A percentile compares a stretch with the other conserved stretches of the same genome.
phyloP scores from a whole-genome alignment of 1,140 invertebrate genomes.

The Atta texana region DNA sequence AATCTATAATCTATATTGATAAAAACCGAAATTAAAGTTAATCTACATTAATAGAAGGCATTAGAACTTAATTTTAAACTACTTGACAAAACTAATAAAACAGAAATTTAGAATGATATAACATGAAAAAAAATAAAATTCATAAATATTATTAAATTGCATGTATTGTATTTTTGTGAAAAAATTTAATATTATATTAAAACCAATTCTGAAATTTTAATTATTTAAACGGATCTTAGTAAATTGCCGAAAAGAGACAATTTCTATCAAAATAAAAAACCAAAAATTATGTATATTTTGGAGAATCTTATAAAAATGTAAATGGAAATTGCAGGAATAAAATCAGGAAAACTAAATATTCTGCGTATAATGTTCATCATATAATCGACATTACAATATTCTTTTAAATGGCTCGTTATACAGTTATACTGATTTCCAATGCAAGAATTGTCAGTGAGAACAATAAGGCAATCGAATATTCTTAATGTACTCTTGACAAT shows the following conservation, averaged over 20 bases:
- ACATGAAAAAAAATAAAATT: not conserved
- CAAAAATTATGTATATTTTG: not conserved
- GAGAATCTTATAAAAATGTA: not conserved
- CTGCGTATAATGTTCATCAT: no score
- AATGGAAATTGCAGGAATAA: not conserved
- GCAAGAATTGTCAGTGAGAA: not conserved
- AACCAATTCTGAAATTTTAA: not conserved
- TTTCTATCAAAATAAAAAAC: not conserved
- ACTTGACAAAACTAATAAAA: not conserved
- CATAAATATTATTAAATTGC: not conserved
- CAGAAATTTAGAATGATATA: not conserved
- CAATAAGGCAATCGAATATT: not conserved
- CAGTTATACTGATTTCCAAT: not conserved
- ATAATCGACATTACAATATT: slow-evolving; percentile 30
- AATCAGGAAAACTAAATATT: not conserved
- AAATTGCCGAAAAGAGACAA: not conserved
- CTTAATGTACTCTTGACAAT: slow-evolving; percentile 5
- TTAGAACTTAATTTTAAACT: not conserved
- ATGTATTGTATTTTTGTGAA: not conserved
- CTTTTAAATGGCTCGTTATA: not conserved
- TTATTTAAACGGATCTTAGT: no score
- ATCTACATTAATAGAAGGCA: no score
- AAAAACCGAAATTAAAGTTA: no score
- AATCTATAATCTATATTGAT: no score
- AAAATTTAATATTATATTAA: not conserved